Base-by-base conservation (phyloP, 2,797 vertebrate genomes). In the Buphagus erythrorhynchus region DNA sequence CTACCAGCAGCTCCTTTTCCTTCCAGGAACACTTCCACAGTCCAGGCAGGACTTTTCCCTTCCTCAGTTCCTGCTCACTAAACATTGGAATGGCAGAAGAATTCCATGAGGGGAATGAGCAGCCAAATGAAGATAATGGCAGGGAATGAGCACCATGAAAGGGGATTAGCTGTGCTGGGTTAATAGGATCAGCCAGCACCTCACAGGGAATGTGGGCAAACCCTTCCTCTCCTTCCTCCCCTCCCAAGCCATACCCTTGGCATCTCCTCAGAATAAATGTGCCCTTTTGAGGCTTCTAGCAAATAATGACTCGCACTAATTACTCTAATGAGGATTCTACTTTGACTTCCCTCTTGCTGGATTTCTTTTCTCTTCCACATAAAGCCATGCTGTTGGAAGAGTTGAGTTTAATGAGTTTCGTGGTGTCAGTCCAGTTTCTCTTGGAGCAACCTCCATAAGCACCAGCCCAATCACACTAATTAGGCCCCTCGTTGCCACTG, bases 241-340 rank as follows among this genome's bases (percentile, higher is more conserved):
- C 58, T 87, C 86, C 69, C 88, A 5, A 71, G 57, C 87, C 55
- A 5, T 46, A 65, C 45, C 69, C 86, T 43, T 61, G 88, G 88
- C 92, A 83, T 67, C 85, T 92, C 81, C 80, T 94, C 73, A 76
- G 33, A 81, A 75, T 52, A 81, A 91, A 84, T 26, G 58, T 21
- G 49, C 62, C 74, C 90, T 52, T 91, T 16, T 10, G 87, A 93
- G 92, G 77, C 72, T 79, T 83, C 82, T 26, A 87, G 80, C 63
- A 95, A 97, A 93, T 95, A 93, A 97, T 87, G 88, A 76, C 93
- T 95, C 33, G 75, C 5, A 5, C 65, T 97, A 97, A 97, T 97
- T 97, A 88, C 68, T 57, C 94, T 91, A 93, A 74, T 71, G 96
- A 95, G 96, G 66, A 81, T 94, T 96, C 88, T 81, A 24, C 81